These are phyloP conservation scores for Plestiodon gilberti DNA, from an alignment of 2,113 vertebrate species.

Conservation along the genomic window DNA sequence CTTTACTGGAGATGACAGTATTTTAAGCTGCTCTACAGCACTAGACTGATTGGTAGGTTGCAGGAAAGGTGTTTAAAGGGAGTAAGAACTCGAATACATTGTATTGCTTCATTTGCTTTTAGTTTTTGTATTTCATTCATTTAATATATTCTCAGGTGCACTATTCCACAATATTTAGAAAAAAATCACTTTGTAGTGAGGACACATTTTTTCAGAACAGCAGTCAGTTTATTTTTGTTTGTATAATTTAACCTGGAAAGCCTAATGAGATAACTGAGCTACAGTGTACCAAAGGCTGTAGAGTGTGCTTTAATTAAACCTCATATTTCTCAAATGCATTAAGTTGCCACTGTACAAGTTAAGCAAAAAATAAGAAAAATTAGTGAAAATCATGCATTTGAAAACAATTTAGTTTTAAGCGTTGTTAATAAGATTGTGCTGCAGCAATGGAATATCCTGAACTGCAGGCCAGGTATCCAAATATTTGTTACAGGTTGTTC, in stretches of 20 bases:
- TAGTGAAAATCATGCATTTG: constrained; percentile 87
- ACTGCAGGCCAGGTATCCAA: constrained; percentile 80
- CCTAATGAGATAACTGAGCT: constrained; percentile 59
- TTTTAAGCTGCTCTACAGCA: constrained; percentile 71
- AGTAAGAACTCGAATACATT: constrained; percentile 63
- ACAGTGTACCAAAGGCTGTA: constrained; percentile 68
- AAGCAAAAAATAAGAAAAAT: constrained; percentile 76
- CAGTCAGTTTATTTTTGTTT: constrained; percentile 55
- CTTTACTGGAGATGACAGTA: constrained; percentile 62
- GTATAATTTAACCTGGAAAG: constrained; percentile 55
- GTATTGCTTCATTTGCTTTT: constrained; percentile 70
- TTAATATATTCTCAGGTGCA: constrained; percentile 59
- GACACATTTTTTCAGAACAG: constrained; percentile 54
- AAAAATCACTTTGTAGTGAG: not conserved
- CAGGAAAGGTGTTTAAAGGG: constrained; percentile 55
- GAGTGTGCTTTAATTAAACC: constrained; percentile 74
- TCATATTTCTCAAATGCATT: constrained; percentile 73
- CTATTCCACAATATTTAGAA: constrained; percentile 57
- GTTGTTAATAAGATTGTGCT: constrained; percentile 74
- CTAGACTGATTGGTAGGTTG: constrained; percentile 64
- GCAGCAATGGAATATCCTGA: constrained; percentile 74
- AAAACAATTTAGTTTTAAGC: constrained; percentile 78
- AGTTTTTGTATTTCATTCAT: constrained; percentile 64
- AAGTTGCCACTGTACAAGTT: constrained; percentile 80
- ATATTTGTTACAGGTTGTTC: constrained; percentile 74